phyloP scores from a whole-genome alignment of 2,888 invertebrate genomes.

The Thumatha senex region DNA sequence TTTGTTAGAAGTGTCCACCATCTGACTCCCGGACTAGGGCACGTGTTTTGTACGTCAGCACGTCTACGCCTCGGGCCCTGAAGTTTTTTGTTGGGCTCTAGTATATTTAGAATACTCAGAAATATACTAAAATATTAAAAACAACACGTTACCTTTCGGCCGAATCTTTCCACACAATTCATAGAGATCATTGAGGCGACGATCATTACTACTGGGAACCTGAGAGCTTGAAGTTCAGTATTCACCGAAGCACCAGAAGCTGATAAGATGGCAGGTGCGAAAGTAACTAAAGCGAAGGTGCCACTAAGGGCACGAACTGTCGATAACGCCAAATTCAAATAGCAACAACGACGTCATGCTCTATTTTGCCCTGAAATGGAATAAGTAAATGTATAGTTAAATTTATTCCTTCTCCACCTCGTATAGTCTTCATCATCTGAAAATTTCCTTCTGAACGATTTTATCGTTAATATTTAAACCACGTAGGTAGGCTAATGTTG shows the following conservation, averaged over 20 bases:
- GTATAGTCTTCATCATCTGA: too few relatives aligned
- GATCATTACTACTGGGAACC: constrained; percentile 54
- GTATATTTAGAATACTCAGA: too few relatives aligned
- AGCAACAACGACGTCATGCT: constrained; percentile 3
- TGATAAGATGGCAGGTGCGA: constrained; percentile 1
- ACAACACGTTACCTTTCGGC: constrained; percentile 55
- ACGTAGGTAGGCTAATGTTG: constrained; percentile 54
- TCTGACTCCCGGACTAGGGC: too few relatives aligned
- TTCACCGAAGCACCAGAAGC: constrained; percentile 7
- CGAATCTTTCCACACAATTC: constrained; percentile 59
- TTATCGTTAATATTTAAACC: constrained; percentile 52
- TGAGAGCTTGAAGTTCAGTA: constrained; percentile 2
- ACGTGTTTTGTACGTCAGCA: too few relatives aligned
- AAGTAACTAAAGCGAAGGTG: background rate
- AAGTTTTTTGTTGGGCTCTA: too few relatives aligned
- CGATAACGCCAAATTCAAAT: constrained; percentile 2
- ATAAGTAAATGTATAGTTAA: too few relatives aligned
- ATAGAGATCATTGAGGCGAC: constrained; percentile 57
- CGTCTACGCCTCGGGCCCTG: too few relatives aligned
- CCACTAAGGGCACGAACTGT: constrained; percentile 3
- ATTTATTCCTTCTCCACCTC: too few relatives aligned
- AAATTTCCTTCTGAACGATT: constrained; percentile 53
- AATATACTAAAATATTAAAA: too few relatives aligned
- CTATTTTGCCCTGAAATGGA: constrained; percentile 5
- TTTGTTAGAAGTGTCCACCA: too few relatives aligned